A percentile compares a stretch with the other conserved stretches of the same genome.
phyloP scores from a whole-genome alignment of 2,797 vertebrate species.

The Neosilurus hyrtlii region DNA sequence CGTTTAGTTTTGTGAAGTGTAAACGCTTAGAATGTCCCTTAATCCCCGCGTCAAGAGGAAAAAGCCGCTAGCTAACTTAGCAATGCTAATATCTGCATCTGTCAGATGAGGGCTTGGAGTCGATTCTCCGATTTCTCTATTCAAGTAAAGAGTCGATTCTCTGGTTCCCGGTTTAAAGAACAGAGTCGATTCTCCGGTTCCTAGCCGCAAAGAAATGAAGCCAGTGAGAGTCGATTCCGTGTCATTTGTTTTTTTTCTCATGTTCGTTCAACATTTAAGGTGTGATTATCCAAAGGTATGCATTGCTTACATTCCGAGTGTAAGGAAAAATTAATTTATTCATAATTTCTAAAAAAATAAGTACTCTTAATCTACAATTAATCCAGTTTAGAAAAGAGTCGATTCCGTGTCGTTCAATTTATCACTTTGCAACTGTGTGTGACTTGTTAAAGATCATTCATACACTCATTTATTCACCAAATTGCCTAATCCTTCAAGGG shows the following conservation, averaged over 20 bases:
- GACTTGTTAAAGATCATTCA: too few species aligned
- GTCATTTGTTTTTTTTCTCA: neutral
- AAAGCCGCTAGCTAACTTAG: neutral
- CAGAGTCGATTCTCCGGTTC: too few species aligned
- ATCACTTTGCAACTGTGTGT: too few species aligned
- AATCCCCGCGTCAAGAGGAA: neutral
- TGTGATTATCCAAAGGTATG: neutral
- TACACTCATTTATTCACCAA: too few species aligned
- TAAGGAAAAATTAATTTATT: neutral
- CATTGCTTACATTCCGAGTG: neutral
- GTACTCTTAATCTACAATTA: neutral
- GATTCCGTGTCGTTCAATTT: neutral
- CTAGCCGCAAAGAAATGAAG: too few species aligned
- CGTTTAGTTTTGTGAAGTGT: too few species aligned
- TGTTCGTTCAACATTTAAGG: neutral
- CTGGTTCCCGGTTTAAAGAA: too few species aligned
- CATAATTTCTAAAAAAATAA: neutral
- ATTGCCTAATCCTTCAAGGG: too few species aligned
- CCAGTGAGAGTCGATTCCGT: slow-evolving; percentile 1
- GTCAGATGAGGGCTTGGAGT: neutral
- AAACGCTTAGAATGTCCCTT: neutral
- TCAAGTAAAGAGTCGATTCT: neutral
- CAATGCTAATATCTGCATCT: slow-evolving; percentile 17
- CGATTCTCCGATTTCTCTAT: neutral
- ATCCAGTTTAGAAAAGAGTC: neutral